phyloP scores from a whole-genome alignment of 2,797 vertebrate genomes.

The Phrynocephalus guinanensis region DNA sequence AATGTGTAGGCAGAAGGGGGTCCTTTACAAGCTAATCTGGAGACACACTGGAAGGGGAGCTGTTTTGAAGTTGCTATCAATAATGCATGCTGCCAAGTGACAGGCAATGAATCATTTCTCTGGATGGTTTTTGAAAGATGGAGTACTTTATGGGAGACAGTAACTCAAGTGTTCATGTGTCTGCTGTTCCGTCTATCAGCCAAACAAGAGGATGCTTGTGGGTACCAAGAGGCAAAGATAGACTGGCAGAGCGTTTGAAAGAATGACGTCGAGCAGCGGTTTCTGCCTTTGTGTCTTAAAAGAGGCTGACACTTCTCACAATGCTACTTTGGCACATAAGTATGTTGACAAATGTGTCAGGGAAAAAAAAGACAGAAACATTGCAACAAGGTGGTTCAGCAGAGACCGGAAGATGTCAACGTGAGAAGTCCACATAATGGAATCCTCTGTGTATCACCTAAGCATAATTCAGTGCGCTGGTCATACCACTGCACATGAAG shows the following conservation, averaged over 20 bases:
- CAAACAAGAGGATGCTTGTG: not conserved
- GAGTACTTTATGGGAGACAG: conserved; percentile 17
- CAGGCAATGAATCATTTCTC: conserved; percentile 20
- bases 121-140: conserved; percentile 30
- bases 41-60: not conserved
- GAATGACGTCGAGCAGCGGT: not conserved
- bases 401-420: not conserved
- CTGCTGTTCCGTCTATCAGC: not conserved
- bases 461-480: too few relatives aligned
- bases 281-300: not conserved
- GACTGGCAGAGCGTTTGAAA: not conserved
- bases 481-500: too few relatives aligned
- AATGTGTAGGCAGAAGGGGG: not conserved
- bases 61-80: conserved; percentile 35
- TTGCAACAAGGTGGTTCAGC: not conserved
- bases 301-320: not conserved
- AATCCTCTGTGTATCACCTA: not conserved
- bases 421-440: not conserved
- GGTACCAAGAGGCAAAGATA: not conserved
- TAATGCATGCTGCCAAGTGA: conserved; percentile 36
- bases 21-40: conserved; percentile 19
- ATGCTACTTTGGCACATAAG: not conserved
- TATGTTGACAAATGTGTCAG: not conserved
- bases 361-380: not conserved
- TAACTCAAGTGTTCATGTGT: conserved; percentile 9